phyloP scores from a whole-genome alignment of 2,113 vertebrate species.

The Cephalopterus ornatus region DNA sequence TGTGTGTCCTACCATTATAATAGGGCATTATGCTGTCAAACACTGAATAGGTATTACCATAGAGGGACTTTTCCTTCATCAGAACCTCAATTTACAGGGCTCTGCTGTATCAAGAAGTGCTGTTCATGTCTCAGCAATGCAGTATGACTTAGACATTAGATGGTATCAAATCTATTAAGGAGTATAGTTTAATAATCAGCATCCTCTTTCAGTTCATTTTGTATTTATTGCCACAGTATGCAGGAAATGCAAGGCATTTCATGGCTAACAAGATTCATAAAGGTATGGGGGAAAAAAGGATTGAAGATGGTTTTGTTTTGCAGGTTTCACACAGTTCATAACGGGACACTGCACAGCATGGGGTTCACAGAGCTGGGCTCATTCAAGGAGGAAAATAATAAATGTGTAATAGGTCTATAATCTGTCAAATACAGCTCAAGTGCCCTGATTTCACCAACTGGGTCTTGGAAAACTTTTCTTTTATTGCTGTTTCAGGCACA shows the following conservation, averaged over 20 bases:
- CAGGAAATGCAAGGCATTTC: conserved; percentile 30
- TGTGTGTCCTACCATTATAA: conserved; percentile 17
- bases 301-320: conserved; percentile 28
- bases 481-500: not conserved
- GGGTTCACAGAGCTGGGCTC: not conserved
- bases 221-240: conserved; percentile 42
- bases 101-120: not conserved
- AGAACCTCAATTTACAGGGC: conserved; percentile 16
- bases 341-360: not conserved
- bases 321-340: conserved; percentile 48
- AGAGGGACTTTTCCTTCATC: conserved; percentile 7
- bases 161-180: conserved; percentile 42
- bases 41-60: not conserved
- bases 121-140: conserved; percentile 3
- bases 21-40: conserved; percentile 11
- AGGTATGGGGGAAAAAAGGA: not conserved
- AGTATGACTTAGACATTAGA: not conserved
- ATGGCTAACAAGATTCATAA: conserved; percentile 28
- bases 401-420: conserved; percentile 27
- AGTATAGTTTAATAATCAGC: conserved; percentile 32
- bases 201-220: conserved; percentile 19
- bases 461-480: not conserved
- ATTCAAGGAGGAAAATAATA: not conserved
- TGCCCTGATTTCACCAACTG: not conserved
- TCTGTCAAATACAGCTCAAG: not conserved